Evolutionary conservation across 2,888 invertebrate species (phyloP).

Genomic region (Agrilus cyanescens): DNA sequence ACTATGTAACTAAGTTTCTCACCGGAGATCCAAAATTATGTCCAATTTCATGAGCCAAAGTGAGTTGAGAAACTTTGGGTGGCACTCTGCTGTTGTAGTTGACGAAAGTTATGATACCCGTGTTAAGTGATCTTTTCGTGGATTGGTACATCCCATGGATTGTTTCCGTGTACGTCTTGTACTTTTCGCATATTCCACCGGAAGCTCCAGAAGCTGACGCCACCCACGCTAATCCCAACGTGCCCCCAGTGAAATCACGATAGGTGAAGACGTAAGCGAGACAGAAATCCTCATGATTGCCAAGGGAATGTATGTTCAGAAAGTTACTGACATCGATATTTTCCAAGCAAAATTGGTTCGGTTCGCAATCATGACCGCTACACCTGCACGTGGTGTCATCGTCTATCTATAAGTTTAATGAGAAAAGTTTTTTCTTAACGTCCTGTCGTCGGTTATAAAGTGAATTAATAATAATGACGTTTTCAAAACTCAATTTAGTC

Average conservation of each 20-base stretch:
- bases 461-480: not conserved
- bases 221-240: conserved; percentile 97
- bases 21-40: conserved; percentile 99
- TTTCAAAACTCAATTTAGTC: too few relatives aligned
- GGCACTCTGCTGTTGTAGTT: conserved; percentile 97
- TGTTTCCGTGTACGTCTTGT: conserved; percentile 94
- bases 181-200: conserved; percentile 97
- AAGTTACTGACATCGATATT: conserved; percentile 99
- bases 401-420: conserved; percentile 61
- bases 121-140: conserved; percentile 89
- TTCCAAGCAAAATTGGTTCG: conserved; percentile 85
- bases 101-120: conserved; percentile 97
- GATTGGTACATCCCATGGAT: conserved; percentile 89
- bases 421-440: not conserved
- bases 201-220: conserved; percentile 95
- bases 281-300: conserved; percentile 97
- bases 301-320: conserved; percentile 91
- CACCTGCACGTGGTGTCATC: conserved; percentile 71
- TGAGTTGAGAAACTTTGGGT: conserved; percentile 93
- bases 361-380: conserved; percentile 46
- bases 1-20: conserved; percentile 29
- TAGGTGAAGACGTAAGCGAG: conserved; percentile 99
- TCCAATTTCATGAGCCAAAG: conserved; percentile 95
- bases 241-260: conserved; percentile 95
- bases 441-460: conserved; percentile 22